A percentile compares a stretch with the other conserved stretches of the same genome.
Evolutionary conservation across 2,888 invertebrate species (phyloP).

Genomic region (Drosophila rubida): DNA sequence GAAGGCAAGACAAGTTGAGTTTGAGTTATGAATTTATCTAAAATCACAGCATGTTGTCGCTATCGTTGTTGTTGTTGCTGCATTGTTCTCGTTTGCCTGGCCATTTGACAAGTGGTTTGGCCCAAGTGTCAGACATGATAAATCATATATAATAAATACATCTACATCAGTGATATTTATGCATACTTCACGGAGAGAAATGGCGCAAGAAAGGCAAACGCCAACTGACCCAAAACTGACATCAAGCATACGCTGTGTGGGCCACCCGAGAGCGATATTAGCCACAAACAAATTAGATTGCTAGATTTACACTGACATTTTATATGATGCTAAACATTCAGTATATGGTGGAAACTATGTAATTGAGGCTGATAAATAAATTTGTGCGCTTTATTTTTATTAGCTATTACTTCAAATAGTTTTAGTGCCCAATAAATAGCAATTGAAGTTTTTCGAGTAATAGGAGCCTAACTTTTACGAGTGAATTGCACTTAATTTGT

Average conservation of each 20-base stretch:
- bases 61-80: slow-evolving; percentile 49
- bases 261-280: slow-evolving; percentile 1
- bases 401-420: too few species aligned
- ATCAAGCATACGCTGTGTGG: slow-evolving; percentile 63
- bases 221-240: slow-evolving; percentile 44
- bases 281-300: neutral
- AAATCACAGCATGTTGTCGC: slow-evolving; percentile 75
- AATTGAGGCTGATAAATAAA: too few species aligned
- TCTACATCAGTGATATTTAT: slow-evolving; percentile 31
- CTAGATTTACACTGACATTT: neutral
- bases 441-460: too few species aligned
- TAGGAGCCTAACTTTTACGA: neutral
- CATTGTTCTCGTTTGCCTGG: slow-evolving; percentile 52
- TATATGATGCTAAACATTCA: too few species aligned
- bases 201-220: slow-evolving; percentile 40
- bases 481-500: too few species aligned
- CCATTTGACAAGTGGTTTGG: slow-evolving; percentile 79
- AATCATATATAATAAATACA: slow-evolving; percentile 65
- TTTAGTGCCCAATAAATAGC: too few species aligned
- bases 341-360: too few species aligned
- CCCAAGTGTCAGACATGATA: slow-evolving; percentile 78
- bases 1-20: slow-evolving; percentile 80
- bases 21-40: slow-evolving; percentile 79
- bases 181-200: slow-evolving; percentile 46
- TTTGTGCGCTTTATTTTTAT: too few species aligned